Evolutionary conservation across 2,888 invertebrate genomes (phyloP).

Genomic region (Corythucha ciliata): DNA sequence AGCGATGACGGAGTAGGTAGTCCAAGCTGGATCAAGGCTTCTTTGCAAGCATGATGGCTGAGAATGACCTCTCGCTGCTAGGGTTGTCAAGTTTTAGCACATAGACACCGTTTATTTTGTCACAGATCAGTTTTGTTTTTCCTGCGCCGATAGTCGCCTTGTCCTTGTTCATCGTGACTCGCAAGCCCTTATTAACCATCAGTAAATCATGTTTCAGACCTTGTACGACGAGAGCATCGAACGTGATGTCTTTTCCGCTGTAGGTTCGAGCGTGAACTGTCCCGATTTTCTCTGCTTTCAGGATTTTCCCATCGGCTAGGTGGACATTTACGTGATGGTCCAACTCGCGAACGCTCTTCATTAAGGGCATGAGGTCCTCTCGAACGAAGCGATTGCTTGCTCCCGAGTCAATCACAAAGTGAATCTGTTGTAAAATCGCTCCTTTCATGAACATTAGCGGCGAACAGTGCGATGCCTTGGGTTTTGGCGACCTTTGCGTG

Average conservation of each 20-base stretch:
- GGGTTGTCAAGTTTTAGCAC: no score
- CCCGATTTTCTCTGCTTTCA: neutral
- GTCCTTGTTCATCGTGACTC: neutral
- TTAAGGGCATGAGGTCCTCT: neutral
- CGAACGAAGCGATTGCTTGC: slow-evolving; percentile 11
- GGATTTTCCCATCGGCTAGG: neutral
- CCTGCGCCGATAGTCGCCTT: neutral
- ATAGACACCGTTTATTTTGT: slow-evolving; percentile 1
- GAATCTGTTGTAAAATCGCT: neutral
- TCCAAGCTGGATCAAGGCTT: slow-evolving; percentile 3
- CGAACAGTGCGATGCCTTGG: neutral
- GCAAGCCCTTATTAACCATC: neutral
- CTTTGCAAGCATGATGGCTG: slow-evolving; percentile 8
- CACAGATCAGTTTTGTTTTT: neutral
- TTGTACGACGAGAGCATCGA: neutral
- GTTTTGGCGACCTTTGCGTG: neutral
- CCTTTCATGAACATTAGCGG: no score
- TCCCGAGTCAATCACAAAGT: slow-evolving; percentile 16
- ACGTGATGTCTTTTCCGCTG: neutral
- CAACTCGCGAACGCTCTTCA: neutral
- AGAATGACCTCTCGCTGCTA: no score
- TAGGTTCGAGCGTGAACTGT: neutral
- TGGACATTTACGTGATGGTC: neutral
- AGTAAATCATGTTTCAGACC: slow-evolving; percentile 3
- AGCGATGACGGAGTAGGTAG: neutral